Evolutionary conservation across 2,888 invertebrate genomes (phyloP).

Genomic region (Epicampocera succincta): DNA sequence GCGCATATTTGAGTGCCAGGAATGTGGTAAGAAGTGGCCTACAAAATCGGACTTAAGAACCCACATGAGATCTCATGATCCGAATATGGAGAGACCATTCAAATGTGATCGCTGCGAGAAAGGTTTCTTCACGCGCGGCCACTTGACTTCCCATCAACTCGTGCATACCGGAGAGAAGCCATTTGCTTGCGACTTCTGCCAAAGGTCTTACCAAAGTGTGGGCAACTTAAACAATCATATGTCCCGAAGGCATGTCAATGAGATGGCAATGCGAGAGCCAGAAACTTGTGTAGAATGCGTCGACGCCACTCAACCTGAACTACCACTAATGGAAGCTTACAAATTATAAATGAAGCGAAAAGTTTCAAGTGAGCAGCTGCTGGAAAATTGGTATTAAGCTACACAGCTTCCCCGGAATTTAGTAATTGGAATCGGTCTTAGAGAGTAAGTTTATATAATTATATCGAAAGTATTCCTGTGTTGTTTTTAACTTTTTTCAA

Average conservation of each 20-base stretch:
- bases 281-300: not conserved
- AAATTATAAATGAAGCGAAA: too few species aligned
- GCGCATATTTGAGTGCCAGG: conserved; percentile 74
- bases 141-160: conserved; percentile 75
- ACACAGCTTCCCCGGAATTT: not conserved
- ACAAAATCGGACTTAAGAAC: conserved; percentile 78
- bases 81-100: conserved; percentile 75
- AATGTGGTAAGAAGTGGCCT: conserved; percentile 77
- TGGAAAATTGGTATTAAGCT: not conserved
- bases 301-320: not conserved
- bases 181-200: conserved; percentile 75
- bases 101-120: conserved; percentile 76
- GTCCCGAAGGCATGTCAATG: conserved; percentile 72
- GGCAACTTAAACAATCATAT: conserved; percentile 78
- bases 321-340: conserved; percentile 40
- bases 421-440: too few species aligned
- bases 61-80: conserved; percentile 77
- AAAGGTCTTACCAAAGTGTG: conserved; percentile 76
- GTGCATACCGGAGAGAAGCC: conserved; percentile 80
- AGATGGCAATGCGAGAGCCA: conserved; percentile 22
- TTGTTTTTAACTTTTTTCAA: too few species aligned
- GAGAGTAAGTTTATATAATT: too few species aligned
- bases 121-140: conserved; percentile 77
- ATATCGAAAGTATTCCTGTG: too few species aligned
- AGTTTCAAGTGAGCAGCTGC: too few species aligned